These are phyloP conservation scores for Chionis minor DNA, from an alignment of 2,113 vertebrate genomes.

Conservation along the genomic window DNA sequence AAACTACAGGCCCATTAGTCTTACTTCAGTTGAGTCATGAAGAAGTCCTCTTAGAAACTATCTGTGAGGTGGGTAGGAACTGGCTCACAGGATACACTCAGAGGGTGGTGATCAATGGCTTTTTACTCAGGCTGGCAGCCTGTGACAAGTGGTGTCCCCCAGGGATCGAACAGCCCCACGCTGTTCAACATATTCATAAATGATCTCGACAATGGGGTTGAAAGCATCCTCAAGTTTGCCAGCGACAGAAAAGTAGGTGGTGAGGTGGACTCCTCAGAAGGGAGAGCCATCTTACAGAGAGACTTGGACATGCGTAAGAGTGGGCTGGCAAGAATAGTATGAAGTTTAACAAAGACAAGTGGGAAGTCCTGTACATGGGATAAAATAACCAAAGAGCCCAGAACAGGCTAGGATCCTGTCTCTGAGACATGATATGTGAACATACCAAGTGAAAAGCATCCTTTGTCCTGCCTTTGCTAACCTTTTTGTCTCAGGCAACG, in stretches of 20 bases:
- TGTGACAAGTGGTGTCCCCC: no score
- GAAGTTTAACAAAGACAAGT: no score
- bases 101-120: neutral
- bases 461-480: neutral
- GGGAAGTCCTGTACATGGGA: no score
- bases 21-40: neutral
- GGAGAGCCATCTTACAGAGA: neutral
- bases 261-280: neutral
- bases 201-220: neutral
- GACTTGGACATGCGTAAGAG: neutral
- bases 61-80: neutral
- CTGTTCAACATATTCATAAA: neutral
- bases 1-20: neutral
- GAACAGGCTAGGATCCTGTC: neutral
- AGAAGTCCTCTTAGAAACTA: neutral
- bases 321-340: neutral
- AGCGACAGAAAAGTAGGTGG: neutral
- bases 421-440: neutral
- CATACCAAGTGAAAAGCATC: neutral
- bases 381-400: neutral
- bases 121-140: neutral
- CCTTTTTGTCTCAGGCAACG: neutral
- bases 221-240: neutral
- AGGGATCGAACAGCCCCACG: no score
- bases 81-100: neutral